These are phyloP conservation scores for Ceriagrion tenellum DNA, from an alignment of 2,888 invertebrate genomes.

Conservation along the genomic window DNA sequence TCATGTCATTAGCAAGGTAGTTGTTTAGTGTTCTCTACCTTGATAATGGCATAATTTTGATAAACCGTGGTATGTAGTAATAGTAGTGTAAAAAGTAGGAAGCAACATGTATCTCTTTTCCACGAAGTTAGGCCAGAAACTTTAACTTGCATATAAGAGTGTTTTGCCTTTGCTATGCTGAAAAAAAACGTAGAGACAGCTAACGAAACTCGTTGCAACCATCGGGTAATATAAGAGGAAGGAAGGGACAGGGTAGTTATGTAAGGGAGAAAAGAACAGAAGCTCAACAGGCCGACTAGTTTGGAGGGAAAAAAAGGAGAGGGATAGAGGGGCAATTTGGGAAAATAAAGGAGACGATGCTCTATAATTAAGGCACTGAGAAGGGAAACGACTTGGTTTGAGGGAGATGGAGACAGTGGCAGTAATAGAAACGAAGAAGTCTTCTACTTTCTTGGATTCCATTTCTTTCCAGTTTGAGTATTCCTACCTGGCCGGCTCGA, in stretches of 20 bases:
- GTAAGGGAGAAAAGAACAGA: neutral
- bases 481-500: neutral
- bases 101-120: too few species aligned
- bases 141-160: too few species aligned
- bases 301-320: neutral
- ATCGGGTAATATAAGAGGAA: neutral
- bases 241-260: neutral
- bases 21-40: too few species aligned
- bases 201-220: neutral
- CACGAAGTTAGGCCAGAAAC: too few species aligned
- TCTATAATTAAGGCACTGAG: slow-evolving; percentile 1
- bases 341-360: neutral
- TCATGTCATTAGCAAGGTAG: too few species aligned
- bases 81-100: too few species aligned
- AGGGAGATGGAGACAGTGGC: neutral
- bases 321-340: neutral
- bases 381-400: slow-evolving; percentile 14
- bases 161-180: neutral
- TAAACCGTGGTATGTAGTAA: too few species aligned
- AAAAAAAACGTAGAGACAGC: neutral
- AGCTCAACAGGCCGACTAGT: neutral
- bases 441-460: neutral
- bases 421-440: neutral
- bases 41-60: too few species aligned
- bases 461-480: neutral